phyloP scores from a whole-genome alignment of 2,113 vertebrate genomes.

The Macroglossus sobrinus region DNA sequence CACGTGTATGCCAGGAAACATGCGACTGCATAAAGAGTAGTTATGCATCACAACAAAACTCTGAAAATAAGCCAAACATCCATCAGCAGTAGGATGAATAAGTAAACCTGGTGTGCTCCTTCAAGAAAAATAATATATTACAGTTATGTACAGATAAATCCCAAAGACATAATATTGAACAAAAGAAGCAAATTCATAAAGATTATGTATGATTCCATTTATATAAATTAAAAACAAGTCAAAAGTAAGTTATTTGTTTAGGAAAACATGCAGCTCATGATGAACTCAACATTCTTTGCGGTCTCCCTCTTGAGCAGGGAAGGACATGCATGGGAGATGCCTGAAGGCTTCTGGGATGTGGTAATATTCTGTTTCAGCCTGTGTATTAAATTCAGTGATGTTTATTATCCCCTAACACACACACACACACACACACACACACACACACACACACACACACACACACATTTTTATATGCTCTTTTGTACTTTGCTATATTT shows the following conservation, averaged over 20 bases:
- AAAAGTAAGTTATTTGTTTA: not conserved
- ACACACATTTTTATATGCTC: not conserved
- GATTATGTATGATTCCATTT: not conserved
- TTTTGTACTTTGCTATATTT: not conserved
- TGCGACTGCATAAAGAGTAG: rapidly evolving
- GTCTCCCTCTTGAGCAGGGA: not conserved
- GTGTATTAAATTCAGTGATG: not conserved
- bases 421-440: no score
- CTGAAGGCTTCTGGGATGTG: not conserved
- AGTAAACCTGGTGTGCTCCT: not conserved
- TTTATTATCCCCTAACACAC: not conserved
- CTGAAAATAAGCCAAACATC: not conserved
- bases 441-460: no score
- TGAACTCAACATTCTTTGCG: not conserved
- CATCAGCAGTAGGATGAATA: not conserved
- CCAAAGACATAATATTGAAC: not conserved
- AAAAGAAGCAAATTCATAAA: conserved; percentile 2
- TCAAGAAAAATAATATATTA: not conserved
- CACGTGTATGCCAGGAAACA: not conserved
- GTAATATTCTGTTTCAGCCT: not conserved
- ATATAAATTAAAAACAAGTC: not conserved
- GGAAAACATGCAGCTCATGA: not conserved
- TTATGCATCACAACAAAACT: not conserved
- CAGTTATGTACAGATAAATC: not conserved
- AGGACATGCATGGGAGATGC: no score